These are phyloP conservation scores for Thyatira batis DNA, from an alignment of 2,888 invertebrate species.

Conservation along the genomic window DNA sequence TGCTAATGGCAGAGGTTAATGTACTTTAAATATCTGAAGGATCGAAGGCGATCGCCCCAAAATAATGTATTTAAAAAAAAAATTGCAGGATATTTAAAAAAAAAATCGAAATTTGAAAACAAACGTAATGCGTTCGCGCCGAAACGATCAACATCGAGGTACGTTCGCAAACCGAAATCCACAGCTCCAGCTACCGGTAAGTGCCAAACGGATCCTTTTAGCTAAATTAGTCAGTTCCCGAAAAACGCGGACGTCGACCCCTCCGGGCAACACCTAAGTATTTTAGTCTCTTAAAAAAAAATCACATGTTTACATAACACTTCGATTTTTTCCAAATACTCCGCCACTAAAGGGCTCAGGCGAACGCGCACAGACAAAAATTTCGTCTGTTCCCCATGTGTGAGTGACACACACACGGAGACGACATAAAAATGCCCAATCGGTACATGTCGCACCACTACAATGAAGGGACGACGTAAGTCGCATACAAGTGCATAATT, in stretches of 20 bases:
- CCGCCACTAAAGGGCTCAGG: constrained; percentile 61
- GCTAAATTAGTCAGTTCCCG: constrained; percentile 79
- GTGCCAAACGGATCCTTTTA: constrained; percentile 63
- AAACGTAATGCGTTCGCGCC: constrained; percentile 49
- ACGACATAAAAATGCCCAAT: constrained; percentile 76
- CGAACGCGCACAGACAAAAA: constrained; percentile 67
- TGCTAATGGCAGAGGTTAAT: not conserved
- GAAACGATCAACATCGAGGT: constrained; percentile 34
- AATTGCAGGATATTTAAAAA: constrained; percentile 4
- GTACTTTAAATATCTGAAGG: not conserved
- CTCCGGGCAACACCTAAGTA: constrained; percentile 74
- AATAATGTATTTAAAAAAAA: constrained; percentile 12
- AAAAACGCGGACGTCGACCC: constrained; percentile 76
- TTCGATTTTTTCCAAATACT: constrained; percentile 73
- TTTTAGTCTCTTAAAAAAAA: constrained; percentile 69
- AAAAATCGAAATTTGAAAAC: constrained; percentile 13
- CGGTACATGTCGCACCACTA: constrained; percentile 80
- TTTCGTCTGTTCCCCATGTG: constrained; percentile 64
- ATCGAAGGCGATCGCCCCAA: constrained; percentile 8
- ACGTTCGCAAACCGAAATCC: constrained; percentile 38
- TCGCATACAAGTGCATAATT: constrained; percentile 83
- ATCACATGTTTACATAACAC: constrained; percentile 79
- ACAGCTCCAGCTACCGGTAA: constrained; percentile 49
- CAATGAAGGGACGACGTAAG: constrained; percentile 81
- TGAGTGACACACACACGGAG: constrained; percentile 71